phyloP scores from a whole-genome alignment of 2,888 invertebrate genomes.

The Tetranychus truncatus region DNA sequence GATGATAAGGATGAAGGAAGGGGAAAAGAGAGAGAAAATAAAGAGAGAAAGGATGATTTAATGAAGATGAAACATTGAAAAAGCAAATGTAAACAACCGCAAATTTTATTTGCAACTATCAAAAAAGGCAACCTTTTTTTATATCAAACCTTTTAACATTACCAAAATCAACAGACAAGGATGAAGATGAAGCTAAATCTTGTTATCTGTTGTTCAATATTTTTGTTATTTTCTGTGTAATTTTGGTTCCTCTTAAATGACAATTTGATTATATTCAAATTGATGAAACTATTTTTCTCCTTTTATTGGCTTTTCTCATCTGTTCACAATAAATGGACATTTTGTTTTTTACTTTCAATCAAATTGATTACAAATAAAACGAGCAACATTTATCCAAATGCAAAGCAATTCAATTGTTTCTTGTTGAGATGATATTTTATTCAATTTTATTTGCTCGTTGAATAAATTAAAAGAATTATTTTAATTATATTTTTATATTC shows the following conservation, averaged over 20 bases:
- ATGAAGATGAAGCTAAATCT: neutral
- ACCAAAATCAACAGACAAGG: neutral
- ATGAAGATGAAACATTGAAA: neutral
- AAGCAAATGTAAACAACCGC: neutral
- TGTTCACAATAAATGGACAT: neutral
- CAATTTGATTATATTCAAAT: slow-evolving; percentile 1
- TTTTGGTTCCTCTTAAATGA: neutral
- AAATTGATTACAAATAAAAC: neutral
- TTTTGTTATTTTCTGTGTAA: neutral
- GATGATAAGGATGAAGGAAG: neutral
- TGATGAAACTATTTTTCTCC: neutral
- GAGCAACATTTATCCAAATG: no score
- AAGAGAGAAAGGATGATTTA: neutral
- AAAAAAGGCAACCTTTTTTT: neutral
- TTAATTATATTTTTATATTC: no score
- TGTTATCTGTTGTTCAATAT: neutral
- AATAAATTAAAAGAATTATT: no score
- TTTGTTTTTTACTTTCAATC: neutral
- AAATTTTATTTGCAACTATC: neutral
- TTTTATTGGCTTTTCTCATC: neutral
- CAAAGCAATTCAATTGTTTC: no score
- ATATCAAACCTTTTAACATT: neutral
- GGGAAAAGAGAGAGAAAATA: neutral
- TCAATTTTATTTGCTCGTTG: no score
- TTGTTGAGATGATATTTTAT: no score